Evolutionary conservation across 1,140 invertebrate species (phyloP).

Genomic region (Calycopis cecrops): DNA sequence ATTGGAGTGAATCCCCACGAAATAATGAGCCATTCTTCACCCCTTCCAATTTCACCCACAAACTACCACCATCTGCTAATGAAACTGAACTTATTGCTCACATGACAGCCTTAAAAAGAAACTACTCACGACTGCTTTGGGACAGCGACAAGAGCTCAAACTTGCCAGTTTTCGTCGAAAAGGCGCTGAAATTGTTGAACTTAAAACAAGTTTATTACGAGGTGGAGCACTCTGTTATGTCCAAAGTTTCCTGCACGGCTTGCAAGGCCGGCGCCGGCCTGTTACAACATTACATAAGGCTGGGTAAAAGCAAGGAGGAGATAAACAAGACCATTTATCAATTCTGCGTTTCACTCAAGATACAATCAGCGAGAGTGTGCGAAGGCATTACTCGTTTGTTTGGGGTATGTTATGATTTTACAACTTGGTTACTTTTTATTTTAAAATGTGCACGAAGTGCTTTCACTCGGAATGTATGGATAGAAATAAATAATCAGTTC

Average conservation of each 20-base stretch:
- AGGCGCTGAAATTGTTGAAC: conserved; percentile 87
- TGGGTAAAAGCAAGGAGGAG: conserved; percentile 88
- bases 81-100: conserved; percentile 75
- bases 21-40: conserved; percentile 73
- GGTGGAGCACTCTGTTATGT: conserved; percentile 93
- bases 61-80: conserved; percentile 64
- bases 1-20: conserved; percentile 64
- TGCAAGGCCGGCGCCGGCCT: conserved; percentile 92
- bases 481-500: too few relatives aligned
- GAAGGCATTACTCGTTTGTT: conserved; percentile 90
- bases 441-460: too few relatives aligned
- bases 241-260: conserved; percentile 92
- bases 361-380: conserved; percentile 89
- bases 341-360: conserved; percentile 89
- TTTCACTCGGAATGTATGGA: too few relatives aligned
- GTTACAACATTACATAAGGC: conserved; percentile 89
- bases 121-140: conserved; percentile 81
- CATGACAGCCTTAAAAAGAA: conserved; percentile 65
- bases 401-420: conserved; percentile 76
- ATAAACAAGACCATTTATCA: conserved; percentile 90
- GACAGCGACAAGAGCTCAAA: conserved; percentile 81
- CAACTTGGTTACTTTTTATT: too few relatives aligned
- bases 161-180: conserved; percentile 86
- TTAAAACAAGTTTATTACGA: conserved; percentile 88
- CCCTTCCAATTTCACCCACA: conserved; percentile 72